Evolutionary conservation across 2,888 invertebrate species (phyloP), one percentile per base, ranked within the genome.

Genomic region (Cactoblastis cactorum): DNA sequence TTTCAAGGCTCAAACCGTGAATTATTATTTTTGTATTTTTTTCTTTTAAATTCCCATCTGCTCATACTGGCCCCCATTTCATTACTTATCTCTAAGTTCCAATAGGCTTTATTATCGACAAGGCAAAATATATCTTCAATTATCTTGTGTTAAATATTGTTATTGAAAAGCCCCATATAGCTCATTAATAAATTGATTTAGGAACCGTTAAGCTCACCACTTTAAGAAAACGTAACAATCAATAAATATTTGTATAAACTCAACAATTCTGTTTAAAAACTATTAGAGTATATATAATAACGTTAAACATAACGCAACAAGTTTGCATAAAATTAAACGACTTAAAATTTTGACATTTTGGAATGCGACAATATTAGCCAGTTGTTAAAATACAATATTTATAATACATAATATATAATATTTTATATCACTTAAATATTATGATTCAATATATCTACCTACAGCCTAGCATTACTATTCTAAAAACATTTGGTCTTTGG

Each of bases 401-500:
- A 54, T 49, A 48, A 67, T 69, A 69, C 45, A 68, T 65, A 62
- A 51, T 1, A 56, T 61, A 64, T 62, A 67, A 63, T 56, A 41
- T 66, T 69, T 72, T 75, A 79, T 74, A 67, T 74, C 69, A 74
- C 77, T 77, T 79, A 78, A 59, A 67, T 71, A 62, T 73, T 76
- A 78, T 62, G 74, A 77, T 77, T 79, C 67, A 76, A 75, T 77
- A 75, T 72, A 75, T 9, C 28, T 72, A 37, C 17, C 83, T 85
- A 87, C 70, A 77, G 68, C 71, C 83, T 88, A 88, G 81, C 80
- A 69, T 81, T 61, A 73, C 74, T 86, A 85, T 71, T 74, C 83
- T 87, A 86, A 79, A 79, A 78, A 84, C 81, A 84, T 84, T 87
- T 88, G 88, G 88, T 89, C 88, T 89, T 88, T 87, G 86, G 87